Evolutionary conservation across 2,113 vertebrate genomes (phyloP).

Genomic region (Podarcis raffonei): DNA sequence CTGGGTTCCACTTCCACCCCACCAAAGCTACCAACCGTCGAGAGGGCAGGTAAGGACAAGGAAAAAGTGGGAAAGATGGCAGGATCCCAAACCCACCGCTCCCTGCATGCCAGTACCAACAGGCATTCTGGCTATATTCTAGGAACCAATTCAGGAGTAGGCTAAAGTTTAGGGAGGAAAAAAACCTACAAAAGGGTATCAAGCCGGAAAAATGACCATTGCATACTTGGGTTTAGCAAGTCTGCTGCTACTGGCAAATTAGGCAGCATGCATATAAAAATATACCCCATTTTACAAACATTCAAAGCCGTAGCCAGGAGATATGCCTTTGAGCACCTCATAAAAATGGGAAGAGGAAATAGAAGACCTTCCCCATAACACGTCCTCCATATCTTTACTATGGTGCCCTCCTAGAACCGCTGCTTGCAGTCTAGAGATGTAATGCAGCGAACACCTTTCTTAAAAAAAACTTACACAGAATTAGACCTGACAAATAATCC

Average conservation of each 20-base stretch:
- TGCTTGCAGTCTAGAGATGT: neutral
- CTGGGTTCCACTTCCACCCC: neutral
- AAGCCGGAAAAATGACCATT: neutral
- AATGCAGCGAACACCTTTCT: neutral
- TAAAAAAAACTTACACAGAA: neutral
- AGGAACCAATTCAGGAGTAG: neutral
- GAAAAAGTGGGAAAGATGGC: neutral
- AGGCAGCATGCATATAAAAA: neutral
- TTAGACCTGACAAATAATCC: neutral
- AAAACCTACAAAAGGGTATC: neutral
- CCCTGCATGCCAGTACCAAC: neutral
- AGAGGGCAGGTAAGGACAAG: neutral
- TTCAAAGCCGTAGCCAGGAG: neutral
- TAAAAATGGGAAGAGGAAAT: neutral
- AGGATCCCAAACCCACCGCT: neutral
- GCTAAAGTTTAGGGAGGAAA: neutral
- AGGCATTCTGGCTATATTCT: neutral
- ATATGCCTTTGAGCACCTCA: neutral
- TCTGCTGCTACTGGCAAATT: neutral
- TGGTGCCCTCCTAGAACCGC: no score
- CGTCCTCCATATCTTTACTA: neutral
- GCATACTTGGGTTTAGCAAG: neutral
- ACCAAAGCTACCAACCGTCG: neutral
- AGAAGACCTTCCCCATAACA: neutral
- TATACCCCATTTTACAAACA: neutral